A percentile compares a stretch with the other conserved stretches of the same genome.
Evolutionary conservation across 2,888 invertebrate species (phyloP).

Genomic region (Scaptomyza tumidula): DNA sequence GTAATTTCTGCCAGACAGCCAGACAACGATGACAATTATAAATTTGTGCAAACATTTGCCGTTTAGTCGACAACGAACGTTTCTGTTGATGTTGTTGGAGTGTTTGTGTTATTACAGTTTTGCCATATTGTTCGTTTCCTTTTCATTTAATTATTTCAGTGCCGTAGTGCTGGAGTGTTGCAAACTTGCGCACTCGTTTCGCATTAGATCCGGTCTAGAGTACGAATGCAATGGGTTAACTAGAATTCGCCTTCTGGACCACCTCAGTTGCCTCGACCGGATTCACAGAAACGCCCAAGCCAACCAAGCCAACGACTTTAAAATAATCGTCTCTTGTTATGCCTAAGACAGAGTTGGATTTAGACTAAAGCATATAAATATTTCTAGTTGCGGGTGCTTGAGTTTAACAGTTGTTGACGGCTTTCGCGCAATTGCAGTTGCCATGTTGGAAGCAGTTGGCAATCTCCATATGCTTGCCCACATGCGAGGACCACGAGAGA

Average conservation of each 20-base stretch:
- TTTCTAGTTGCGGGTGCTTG: slow-evolving; percentile 70
- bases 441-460: slow-evolving; percentile 27
- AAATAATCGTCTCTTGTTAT: slow-evolving; percentile 50
- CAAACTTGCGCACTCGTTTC: slow-evolving; percentile 38
- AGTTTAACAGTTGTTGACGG: slow-evolving; percentile 62
- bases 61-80: slow-evolving; percentile 21
- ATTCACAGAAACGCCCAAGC: slow-evolving; percentile 64
- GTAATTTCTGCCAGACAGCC: slow-evolving; percentile 14
- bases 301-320: slow-evolving; percentile 18
- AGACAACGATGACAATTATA: slow-evolving; percentile 66
- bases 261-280: slow-evolving; percentile 42
- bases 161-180: slow-evolving; percentile 4
- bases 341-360: slow-evolving; percentile 12
- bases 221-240: slow-evolving; percentile 16
- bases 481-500: slow-evolving; percentile 36
- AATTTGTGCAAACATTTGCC: slow-evolving; percentile 60
- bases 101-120: slow-evolving; percentile 48
- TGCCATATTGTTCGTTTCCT: slow-evolving; percentile 66
- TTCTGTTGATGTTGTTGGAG: slow-evolving; percentile 17
- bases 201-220: slow-evolving; percentile 60
- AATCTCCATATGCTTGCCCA: slow-evolving; percentile 37
- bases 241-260: slow-evolving; percentile 42
- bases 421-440: slow-evolving; percentile 48
- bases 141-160: slow-evolving; percentile 63
- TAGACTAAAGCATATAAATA: slow-evolving; percentile 37